These are phyloP conservation scores for Morus bassanus DNA, from an alignment of 2,797 vertebrate species.

Conservation along the genomic window DNA sequence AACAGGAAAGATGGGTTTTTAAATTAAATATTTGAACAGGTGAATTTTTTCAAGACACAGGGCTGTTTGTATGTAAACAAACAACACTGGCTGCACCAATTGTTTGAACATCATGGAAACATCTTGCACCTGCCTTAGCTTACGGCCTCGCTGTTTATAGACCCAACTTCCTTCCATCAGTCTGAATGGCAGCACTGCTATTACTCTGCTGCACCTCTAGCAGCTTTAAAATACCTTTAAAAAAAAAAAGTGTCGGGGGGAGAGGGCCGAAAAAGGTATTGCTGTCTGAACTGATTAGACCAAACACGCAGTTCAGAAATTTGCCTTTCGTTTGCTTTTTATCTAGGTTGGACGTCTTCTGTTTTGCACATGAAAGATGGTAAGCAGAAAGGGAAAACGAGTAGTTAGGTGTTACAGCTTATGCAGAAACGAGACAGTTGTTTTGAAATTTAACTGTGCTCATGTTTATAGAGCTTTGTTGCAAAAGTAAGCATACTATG, in stretches of 20 bases:
- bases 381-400: neutral
- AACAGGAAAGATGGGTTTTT: neutral
- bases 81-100: neutral
- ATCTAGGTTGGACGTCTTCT: no score
- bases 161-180: neutral
- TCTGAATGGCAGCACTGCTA: neutral
- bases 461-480: neutral
- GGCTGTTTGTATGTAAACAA: neutral
- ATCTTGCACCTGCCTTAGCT: neutral
- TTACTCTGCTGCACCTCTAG: neutral
- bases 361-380: neutral
- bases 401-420: neutral
- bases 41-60: neutral
- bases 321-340: neutral
- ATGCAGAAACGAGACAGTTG: neutral
- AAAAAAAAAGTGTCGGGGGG: rapidly evolving
- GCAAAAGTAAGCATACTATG: neutral
- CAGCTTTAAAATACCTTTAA: neutral
- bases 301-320: neutral
- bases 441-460: neutral
- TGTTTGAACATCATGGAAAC: neutral
- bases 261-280: neutral
- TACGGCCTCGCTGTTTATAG: neutral
- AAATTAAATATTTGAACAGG: neutral
- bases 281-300: neutral